Evolutionary conservation across 2,113 vertebrate genomes (phyloP).

Genomic region (Acrocephalus arundinaceus): DNA sequence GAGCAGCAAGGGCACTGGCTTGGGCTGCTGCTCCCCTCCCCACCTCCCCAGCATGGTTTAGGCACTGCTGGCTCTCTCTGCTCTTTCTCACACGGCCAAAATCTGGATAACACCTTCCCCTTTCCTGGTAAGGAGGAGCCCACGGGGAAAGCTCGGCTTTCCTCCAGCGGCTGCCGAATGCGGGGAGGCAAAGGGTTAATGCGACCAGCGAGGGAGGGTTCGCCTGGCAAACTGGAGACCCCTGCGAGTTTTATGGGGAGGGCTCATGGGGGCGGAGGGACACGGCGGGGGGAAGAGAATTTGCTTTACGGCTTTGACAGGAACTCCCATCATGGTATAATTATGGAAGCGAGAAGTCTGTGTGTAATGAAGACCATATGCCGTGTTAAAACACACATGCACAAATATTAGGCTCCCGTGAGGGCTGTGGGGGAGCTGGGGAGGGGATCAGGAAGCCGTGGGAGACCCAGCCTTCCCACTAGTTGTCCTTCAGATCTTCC

Average conservation of each 20-base stretch:
- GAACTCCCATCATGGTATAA: constrained; percentile 74
- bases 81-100: not conserved
- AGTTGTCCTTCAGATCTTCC: not conserved
- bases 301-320: constrained; percentile 72
- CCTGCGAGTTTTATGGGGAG: constrained; percentile 33
- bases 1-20: not conserved
- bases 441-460: constrained; percentile 28
- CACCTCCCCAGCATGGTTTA: fast-evolving
- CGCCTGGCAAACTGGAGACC: constrained; percentile 31
- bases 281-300: constrained; percentile 17
- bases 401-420: constrained; percentile 60
- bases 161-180: not conserved
- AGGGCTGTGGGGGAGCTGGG: not conserved
- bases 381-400: constrained; percentile 53
- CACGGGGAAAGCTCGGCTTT: not conserved
- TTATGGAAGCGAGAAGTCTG: constrained; percentile 69
- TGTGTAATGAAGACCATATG: constrained; percentile 70
- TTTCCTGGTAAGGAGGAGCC: not conserved
- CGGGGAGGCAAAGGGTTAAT: constrained; percentile 6
- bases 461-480: not conserved
- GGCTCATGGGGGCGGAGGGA: not conserved
- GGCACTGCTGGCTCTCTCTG: not conserved
- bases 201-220: not conserved
- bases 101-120: not conserved
- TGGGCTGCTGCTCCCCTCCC: not conserved